phyloP scores from a whole-genome alignment of 2,113 vertebrate species.

The Stegastes partitus region DNA sequence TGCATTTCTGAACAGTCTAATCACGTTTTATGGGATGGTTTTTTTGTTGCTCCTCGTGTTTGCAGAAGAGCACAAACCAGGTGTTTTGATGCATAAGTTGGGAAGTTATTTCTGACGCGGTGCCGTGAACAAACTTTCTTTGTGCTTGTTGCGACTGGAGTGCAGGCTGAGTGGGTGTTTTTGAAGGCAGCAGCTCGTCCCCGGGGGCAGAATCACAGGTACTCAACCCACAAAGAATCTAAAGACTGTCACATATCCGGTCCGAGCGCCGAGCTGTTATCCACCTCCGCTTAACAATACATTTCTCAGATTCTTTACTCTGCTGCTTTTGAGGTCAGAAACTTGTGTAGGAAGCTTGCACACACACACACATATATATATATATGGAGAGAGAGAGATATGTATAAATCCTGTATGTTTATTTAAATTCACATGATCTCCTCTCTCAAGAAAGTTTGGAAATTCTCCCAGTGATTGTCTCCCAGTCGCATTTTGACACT shows the following conservation, averaged over 20 bases:
- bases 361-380: not conserved
- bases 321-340: slow-evolving; percentile 11
- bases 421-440: too few relatives aligned
- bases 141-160: not conserved
- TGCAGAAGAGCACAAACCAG: not conserved
- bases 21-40: not conserved
- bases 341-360: not conserved
- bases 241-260: slow-evolving; percentile 66
- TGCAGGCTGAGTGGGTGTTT: slow-evolving; percentile 27
- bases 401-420: too few relatives aligned
- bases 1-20: not conserved
- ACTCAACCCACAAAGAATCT: slow-evolving; percentile 55
- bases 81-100: not conserved
- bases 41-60: not conserved
- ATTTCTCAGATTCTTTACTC: slow-evolving; percentile 43
- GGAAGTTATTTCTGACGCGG: not conserved
- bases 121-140: not conserved
- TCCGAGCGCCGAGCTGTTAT: slow-evolving; percentile 39
- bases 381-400: too few relatives aligned
- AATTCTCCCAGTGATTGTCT: too few relatives aligned
- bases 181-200: slow-evolving; percentile 37
- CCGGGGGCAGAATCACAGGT: slow-evolving; percentile 31
- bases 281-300: slow-evolving; percentile 21
- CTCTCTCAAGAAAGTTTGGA: too few relatives aligned
- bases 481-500: too few relatives aligned